Conservation (phyloP, 2,113 vertebrate species). For the Pteruthius melanotis region DNA sequence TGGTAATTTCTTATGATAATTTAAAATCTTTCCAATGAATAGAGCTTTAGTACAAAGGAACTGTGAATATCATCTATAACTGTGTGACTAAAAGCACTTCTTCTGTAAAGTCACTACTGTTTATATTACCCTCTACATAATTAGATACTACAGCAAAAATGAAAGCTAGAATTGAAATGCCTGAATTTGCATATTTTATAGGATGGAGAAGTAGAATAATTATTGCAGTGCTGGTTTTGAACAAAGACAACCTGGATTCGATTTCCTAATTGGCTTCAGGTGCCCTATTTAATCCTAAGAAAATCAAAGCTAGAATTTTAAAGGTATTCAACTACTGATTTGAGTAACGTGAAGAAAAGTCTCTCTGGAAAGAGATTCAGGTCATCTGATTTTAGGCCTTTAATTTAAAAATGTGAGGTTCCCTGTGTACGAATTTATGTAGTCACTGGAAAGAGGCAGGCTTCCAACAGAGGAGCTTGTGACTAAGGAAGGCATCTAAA, state of each 20-base stretch:
- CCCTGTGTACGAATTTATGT: neutral
- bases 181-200: neutral
- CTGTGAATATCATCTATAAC: neutral
- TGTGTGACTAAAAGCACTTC: neutral
- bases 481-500: neutral
- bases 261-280: neutral
- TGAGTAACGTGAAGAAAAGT: neutral
- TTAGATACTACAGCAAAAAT: neutral
- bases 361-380: neutral
- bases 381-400: neutral
- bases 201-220: neutral
- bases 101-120: neutral
- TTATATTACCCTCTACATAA: neutral
- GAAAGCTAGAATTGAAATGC: neutral
- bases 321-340: neutral
- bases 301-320: conserved; percentile 14
- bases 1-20: neutral
- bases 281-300: neutral
- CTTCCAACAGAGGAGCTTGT: neutral
- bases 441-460: neutral
- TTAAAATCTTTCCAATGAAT: neutral
- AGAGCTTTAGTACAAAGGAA: neutral
- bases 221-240: neutral
- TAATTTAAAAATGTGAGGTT: neutral
- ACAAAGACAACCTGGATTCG: neutral